A percentile compares a stretch with the other conserved stretches of the same genome.
Evolutionary conservation across 2,113 vertebrate genomes (phyloP).

Genomic region (Columba janthina): DNA sequence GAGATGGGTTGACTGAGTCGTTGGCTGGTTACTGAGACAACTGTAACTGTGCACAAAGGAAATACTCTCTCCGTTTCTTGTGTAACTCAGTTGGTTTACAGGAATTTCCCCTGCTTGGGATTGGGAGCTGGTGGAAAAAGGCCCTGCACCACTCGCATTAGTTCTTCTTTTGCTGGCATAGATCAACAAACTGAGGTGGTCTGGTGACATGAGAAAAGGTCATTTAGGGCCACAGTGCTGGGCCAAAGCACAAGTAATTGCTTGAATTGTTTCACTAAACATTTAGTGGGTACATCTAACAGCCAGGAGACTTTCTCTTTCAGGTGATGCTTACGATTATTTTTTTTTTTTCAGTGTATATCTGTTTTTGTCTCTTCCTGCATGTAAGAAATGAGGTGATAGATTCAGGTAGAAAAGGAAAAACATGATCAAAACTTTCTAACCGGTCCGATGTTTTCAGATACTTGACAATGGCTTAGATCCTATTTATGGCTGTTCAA

Average conservation of each 20-base stretch:
- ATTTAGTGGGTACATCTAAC: not conserved
- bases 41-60: not conserved
- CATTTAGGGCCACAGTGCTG: not conserved
- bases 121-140: not conserved
- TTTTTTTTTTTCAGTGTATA: not conserved
- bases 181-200: not conserved
- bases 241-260: not conserved
- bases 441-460: not conserved
- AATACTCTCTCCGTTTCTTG: not conserved
- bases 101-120: not conserved
- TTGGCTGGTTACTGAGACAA: not conserved
- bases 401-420: not conserved
- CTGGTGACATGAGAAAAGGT: not conserved
- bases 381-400: not conserved
- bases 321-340: not conserved
- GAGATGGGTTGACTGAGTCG: not conserved
- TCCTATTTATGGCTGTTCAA: not conserved
- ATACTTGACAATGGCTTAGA: not conserved
- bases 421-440: not conserved
- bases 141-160: accelerated
- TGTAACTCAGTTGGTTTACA: not conserved
- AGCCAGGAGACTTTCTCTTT: not conserved
- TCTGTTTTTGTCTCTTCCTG: not conserved
- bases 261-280: not conserved
- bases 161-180: not conserved